A percentile compares a stretch with the other conserved stretches of the same genome.
Conservation (phyloP, 2,797 vertebrate genomes). For the Phalanger gymnotis region DNA sequence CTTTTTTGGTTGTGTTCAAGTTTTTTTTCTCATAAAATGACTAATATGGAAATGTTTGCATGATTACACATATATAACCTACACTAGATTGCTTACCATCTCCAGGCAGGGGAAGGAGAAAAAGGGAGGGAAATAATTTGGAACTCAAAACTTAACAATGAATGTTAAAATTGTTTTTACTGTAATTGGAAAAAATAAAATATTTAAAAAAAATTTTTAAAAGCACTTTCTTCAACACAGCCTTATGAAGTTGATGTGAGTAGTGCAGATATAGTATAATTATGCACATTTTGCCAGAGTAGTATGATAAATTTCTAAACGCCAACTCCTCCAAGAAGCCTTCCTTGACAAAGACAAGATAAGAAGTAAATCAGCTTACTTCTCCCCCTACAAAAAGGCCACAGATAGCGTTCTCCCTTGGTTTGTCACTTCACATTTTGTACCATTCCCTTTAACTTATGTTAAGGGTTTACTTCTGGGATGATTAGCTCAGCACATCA, state of each 20-base stretch:
- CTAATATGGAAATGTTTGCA: too few relatives aligned
- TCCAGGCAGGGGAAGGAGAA: background rate
- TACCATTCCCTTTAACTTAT: background rate
- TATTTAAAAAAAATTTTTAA: background rate
- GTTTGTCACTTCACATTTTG: background rate
- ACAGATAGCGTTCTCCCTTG: background rate
- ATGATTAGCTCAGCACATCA: constrained; percentile 4
- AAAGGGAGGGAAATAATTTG: background rate
- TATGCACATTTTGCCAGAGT: background rate
- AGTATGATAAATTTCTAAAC: constrained; percentile 1
- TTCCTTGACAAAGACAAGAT: constrained; percentile 40
- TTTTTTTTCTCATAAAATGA: background rate
- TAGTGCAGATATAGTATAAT: background rate
- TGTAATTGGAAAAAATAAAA: background rate
- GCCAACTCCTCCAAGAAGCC: background rate
- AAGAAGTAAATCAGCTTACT: background rate
- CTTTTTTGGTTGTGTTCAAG: background rate
- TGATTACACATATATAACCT: too few relatives aligned
- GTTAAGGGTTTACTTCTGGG: background rate
- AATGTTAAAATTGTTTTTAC: background rate
- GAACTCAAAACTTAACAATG: background rate
- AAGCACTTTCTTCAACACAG: background rate
- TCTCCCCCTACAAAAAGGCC: background rate
- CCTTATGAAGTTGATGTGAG: background rate
- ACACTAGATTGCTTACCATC: too few relatives aligned